Percentiles rank a stretch among this genome's conserved stretches.
Conservation (phyloP, 2,113 vertebrate species). For the Calidris pygmaea region DNA sequence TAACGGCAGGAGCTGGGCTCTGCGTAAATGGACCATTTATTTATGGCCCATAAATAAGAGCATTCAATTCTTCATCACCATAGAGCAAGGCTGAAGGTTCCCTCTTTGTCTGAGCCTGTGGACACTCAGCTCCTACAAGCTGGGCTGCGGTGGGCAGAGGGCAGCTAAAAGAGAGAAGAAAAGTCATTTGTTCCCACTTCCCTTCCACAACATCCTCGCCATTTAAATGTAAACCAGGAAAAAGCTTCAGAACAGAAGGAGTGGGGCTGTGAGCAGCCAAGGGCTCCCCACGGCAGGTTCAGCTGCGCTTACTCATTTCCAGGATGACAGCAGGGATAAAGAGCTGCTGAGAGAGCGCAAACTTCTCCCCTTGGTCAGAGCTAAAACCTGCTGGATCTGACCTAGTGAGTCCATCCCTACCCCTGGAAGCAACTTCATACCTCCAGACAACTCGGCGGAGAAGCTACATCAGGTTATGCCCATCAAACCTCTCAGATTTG, state of each 20-base stretch:
- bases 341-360: neutral
- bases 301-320: neutral
- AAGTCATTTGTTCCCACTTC: neutral
- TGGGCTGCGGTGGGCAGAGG: neutral
- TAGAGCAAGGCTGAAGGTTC: neutral
- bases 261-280: neutral
- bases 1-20: neutral
- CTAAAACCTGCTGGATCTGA: neutral
- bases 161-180: neutral
- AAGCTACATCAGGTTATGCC: neutral
- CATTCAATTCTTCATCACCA: neutral
- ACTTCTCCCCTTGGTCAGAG: neutral
- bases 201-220: neutral
- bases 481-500: fast-evolving
- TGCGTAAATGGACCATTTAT: neutral
- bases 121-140: neutral
- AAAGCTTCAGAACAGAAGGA: neutral
- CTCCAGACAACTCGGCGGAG: neutral
- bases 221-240: neutral
- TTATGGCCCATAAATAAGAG: neutral
- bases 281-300: neutral
- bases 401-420: neutral
- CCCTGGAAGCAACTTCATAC: neutral
- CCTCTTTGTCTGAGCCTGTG: neutral
- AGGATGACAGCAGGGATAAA: neutral